Conservation (phyloP, 1,140 invertebrate genomes). For the Pseudoatta argentina region DNA sequence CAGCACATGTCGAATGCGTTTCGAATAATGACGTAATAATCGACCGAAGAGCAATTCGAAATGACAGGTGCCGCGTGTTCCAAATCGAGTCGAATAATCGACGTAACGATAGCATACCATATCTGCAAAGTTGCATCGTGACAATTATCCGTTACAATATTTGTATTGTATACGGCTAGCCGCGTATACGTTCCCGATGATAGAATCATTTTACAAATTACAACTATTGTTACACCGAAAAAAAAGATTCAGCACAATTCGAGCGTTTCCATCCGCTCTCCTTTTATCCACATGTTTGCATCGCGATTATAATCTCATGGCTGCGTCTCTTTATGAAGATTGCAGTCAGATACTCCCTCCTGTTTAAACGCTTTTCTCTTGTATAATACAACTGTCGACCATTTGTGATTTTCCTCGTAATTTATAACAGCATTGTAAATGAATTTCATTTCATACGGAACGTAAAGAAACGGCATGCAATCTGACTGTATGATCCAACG, state of each 20-base stretch:
- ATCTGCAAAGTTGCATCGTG: constrained; percentile 25
- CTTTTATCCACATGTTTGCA: background rate
- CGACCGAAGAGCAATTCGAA: constrained; percentile 51
- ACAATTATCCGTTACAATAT: constrained; percentile 44
- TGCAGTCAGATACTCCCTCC: background rate
- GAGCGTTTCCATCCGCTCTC: background rate
- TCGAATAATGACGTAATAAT: constrained; percentile 40
- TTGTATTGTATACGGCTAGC: background rate
- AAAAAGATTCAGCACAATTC: constrained; percentile 34
- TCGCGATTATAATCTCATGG: constrained; percentile 33
- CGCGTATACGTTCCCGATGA: background rate
- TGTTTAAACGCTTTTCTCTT: constrained; percentile 35
- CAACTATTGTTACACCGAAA: background rate
- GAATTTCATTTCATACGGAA: constrained; percentile 38
- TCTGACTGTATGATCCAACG: background rate
- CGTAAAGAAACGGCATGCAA: constrained; percentile 10
- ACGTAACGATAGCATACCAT: constrained; percentile 26
- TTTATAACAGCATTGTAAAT: background rate
- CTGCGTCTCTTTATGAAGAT: constrained; percentile 24
- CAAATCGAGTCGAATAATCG: constrained; percentile 48
- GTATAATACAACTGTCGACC: background rate
- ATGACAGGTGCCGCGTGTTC: constrained; percentile 50
- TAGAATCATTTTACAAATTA: constrained; percentile 45
- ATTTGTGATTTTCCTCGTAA: constrained; percentile 33
- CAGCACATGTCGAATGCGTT: constrained; percentile 26